Evolutionary conservation across 2,888 invertebrate species (phyloP).

Genomic region (Conus canariensis): DNA sequence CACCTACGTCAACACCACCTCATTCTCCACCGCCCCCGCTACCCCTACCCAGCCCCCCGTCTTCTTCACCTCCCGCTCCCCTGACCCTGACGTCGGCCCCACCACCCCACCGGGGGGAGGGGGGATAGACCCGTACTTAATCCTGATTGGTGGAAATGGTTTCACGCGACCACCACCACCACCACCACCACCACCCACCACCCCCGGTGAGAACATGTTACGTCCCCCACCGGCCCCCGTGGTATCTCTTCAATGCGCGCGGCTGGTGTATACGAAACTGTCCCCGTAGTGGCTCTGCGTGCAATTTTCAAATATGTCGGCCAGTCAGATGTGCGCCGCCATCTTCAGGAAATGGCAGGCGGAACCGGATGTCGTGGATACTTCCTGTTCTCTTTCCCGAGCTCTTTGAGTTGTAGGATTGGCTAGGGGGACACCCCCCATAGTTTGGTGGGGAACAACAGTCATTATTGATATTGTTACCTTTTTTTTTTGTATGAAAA

Average conservation of each 20-base stretch:
- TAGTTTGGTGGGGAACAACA: not conserved
- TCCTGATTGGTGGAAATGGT: not conserved
- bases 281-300: constrained; percentile 1
- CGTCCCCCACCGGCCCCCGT: constrained; percentile 19
- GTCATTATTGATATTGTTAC: no score
- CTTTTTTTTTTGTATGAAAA: no score
- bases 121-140: not conserved
- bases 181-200: not conserved
- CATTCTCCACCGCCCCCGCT: not conserved
- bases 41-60: not conserved
- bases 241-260: not conserved
- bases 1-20: not conserved
- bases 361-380: not conserved
- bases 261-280: constrained; percentile 31
- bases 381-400: constrained; percentile 6
- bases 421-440: not conserved
- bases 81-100: not conserved
- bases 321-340: not conserved
- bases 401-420: not conserved
- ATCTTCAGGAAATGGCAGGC: not conserved
- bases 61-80: not conserved
- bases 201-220: not conserved
- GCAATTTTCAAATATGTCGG: constrained; percentile 20
- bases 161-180: not conserved
- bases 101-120: not conserved